Evolutionary conservation across 92 coral and sea anemone species (phyloP).

Genomic region (Bergia puertoricense): DNA sequence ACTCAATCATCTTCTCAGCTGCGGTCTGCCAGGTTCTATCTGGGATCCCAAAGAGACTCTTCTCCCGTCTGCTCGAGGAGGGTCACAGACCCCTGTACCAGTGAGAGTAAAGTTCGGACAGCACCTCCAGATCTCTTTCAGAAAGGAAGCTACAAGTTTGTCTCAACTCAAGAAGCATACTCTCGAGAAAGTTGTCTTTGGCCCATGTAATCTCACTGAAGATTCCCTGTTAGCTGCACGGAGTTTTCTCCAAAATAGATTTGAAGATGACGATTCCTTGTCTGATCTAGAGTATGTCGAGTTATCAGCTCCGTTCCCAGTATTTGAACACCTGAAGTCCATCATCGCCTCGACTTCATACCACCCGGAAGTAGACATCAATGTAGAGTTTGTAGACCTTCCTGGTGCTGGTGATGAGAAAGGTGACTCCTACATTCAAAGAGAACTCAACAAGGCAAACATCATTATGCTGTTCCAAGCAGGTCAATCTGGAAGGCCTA

Average conservation of each 20-base stretch:
- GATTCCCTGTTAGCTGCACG: slow-evolving; percentile 2
- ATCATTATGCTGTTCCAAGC: slow-evolving; percentile 49
- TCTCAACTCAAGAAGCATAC: slow-evolving; percentile 8
- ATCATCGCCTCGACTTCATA: slow-evolving; percentile 16
- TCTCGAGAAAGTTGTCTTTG: neutral
- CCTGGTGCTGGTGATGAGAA: slow-evolving; percentile 54
- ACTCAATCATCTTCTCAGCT: slow-evolving; percentile 53
- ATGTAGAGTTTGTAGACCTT: slow-evolving; percentile 57
- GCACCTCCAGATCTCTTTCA: slow-evolving; percentile 21
- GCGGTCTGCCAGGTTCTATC: slow-evolving; percentile 18
- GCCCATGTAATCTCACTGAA: neutral
- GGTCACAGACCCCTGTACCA: slow-evolving; percentile 59
- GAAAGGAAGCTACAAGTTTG: slow-evolving; percentile 1
- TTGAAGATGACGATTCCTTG: slow-evolving; percentile 11
- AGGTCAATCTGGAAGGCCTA: slow-evolving; percentile 57
- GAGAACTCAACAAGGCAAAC: slow-evolving; percentile 48
- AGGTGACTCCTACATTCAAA: slow-evolving; percentile 50
- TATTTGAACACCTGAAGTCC: slow-evolving; percentile 34
- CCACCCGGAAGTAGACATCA: slow-evolving; percentile 46
- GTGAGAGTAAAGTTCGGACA: slow-evolving; percentile 47
- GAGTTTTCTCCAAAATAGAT: slow-evolving; percentile 6
- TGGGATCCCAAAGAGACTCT: slow-evolving; percentile 16
- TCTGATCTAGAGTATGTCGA: slow-evolving; percentile 42
- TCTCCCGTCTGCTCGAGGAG: slow-evolving; percentile 57
- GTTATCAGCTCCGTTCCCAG: slow-evolving; percentile 57